Base-by-base conservation (phyloP, 23 tunicate species). In the Botrylloides violaceus region DNA sequence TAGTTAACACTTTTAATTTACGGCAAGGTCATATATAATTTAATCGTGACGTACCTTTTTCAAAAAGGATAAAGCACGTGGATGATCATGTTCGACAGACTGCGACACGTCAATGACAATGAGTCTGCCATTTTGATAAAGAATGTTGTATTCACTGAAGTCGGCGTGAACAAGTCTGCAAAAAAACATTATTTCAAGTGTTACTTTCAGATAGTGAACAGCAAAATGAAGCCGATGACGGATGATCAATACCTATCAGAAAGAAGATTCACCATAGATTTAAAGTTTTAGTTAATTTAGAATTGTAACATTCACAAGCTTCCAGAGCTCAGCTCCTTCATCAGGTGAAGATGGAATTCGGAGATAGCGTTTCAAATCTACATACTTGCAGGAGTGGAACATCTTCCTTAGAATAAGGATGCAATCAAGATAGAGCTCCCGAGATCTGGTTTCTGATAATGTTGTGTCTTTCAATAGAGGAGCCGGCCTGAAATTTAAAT, bases 81-180 rank as follows among this genome's bases (percentile, higher is more conserved):
- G 96, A 70, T 84, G 95, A 55, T 87, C 92, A 63, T 95, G 95
- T 50, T 84, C 98, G 24, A 93, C 98, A 1, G 98, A 93, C 37
- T 93, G 98, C 3, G 98, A 93, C 3, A 93, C 98, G 70, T 93
- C 98, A 1, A 93, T 93, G 20, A 93, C 75, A 5, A 93, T 78
- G 20, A 86, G 31, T 21, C 62, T 66, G 7, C 89, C 95, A 0
- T 86, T 38, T 61, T 93, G 88, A 56, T 93, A 93, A 2, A 93
- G 75, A 25, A 93, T 47, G 66, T 93, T 93, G 49, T 57, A 93
- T 64, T 93, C 98, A 29, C 88, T 80, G 32, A 93, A 73, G 72
- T 93, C 98, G 49, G 88, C 98, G 73, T 93, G 98, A 19, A 93
- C 94, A 12, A 93, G 85, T 27, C 66, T 76, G 80, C 27, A 66